These are phyloP conservation scores for Carettochelys insculpta DNA, from an alignment of 2,113 vertebrate species.

Conservation along the genomic window DNA sequence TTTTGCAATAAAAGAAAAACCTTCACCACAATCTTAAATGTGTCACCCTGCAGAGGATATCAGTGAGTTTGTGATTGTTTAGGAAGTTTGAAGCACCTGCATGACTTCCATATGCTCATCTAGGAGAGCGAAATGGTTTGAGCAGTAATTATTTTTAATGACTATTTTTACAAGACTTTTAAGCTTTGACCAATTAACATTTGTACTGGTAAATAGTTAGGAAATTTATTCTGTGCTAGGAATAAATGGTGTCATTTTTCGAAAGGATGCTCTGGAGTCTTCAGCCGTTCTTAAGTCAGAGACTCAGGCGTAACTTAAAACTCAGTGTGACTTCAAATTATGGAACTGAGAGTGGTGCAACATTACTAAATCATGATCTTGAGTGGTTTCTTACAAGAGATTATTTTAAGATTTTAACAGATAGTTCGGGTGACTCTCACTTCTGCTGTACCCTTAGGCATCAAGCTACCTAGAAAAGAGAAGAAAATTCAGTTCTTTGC, in stretches of 20 bases:
- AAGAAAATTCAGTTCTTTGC: neutral
- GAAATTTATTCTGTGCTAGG: neutral
- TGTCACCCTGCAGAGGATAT: neutral
- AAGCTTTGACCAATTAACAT: neutral
- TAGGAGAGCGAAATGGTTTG: neutral
- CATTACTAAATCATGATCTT: neutral
- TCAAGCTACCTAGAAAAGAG: neutral
- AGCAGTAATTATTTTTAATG: neutral
- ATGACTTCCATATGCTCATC: neutral
- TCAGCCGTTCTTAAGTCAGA: neutral
- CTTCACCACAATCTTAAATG: neutral
- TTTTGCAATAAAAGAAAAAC: neutral
- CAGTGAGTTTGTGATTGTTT: neutral
- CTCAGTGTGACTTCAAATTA: conserved; percentile 13
- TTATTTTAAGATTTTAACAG: neutral
- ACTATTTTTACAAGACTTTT: neutral
- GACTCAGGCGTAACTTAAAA: conserved; percentile 36
- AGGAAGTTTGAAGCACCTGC: neutral
- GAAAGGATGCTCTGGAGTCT: neutral
- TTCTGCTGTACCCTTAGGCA: neutral
- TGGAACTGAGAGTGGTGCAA: neutral
- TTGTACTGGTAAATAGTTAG: neutral
- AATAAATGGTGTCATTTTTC: neutral
- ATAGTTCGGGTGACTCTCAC: neutral
- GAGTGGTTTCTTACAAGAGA: neutral